A percentile compares a stretch with the other conserved stretches of the same genome.
These are phyloP conservation scores for Chrysolina haemoptera DNA, from an alignment of 2,888 invertebrate species.

Conservation along the genomic window DNA sequence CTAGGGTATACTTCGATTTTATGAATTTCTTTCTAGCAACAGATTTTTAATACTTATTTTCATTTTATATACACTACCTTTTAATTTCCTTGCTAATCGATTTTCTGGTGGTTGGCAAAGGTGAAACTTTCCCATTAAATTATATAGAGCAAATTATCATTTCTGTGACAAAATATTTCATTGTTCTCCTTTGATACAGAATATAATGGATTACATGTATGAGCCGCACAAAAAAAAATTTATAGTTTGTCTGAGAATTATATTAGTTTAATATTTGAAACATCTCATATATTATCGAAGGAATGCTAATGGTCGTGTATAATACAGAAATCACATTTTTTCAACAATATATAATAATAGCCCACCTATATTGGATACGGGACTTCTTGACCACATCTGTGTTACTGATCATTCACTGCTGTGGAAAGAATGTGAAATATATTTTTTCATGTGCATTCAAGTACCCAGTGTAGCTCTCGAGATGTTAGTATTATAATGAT, in stretches of 20 bases:
- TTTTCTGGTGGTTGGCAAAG: neutral
- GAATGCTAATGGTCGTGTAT: no score
- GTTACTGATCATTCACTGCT: neutral
- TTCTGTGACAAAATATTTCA: neutral
- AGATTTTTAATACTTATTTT: constrained; percentile 4
- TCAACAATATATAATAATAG: no score
- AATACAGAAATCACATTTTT: no score
- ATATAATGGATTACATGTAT: no score
- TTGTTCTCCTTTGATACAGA: neutral
- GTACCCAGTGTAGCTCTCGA: neutral
- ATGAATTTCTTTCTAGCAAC: neutral
- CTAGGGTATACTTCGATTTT: neutral
- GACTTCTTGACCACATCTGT: neutral
- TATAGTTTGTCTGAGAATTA: no score
- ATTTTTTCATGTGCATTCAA: no score
- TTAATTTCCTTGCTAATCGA: neutral
- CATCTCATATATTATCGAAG: no score
- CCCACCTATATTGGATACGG: no score
- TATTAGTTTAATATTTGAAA: no score
- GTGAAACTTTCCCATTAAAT: neutral
- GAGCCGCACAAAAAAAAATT: no score
- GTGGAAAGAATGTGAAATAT: neutral
- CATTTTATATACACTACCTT: neutral
- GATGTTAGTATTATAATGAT: neutral
- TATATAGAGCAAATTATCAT: neutral